These are phyloP conservation scores for Thera obeliscata DNA, from an alignment of 2,888 invertebrate species.

Conservation along the genomic window DNA sequence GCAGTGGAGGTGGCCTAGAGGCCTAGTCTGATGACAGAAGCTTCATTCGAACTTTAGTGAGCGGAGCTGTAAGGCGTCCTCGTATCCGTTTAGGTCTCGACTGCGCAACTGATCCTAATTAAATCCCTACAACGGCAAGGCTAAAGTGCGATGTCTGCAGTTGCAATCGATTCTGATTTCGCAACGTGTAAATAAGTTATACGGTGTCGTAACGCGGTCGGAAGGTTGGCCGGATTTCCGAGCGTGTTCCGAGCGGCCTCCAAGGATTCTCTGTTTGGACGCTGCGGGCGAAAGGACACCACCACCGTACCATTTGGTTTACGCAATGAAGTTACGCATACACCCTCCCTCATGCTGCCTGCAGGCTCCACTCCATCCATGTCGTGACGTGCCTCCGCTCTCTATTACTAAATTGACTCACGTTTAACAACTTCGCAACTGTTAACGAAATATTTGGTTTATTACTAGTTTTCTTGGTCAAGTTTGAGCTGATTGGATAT, in stretches of 20 bases:
- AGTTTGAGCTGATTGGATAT: slow-evolving; percentile 50
- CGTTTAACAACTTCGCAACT: slow-evolving; percentile 73
- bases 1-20: background rate
- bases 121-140: slow-evolving; percentile 83
- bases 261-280: slow-evolving; percentile 79
- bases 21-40: slow-evolving; percentile 43
- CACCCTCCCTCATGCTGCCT: slow-evolving; percentile 45
- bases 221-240: slow-evolving; percentile 85
- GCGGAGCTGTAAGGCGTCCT: slow-evolving; percentile 78
- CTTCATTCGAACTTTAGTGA: slow-evolving; percentile 77
- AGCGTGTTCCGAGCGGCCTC: slow-evolving; percentile 82
- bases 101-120: slow-evolving; percentile 84
- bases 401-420: slow-evolving; percentile 74
- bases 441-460: slow-evolving; percentile 72
- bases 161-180: slow-evolving; percentile 84
- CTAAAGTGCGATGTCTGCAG: slow-evolving; percentile 82
- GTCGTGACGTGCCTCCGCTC: slow-evolving; percentile 63
- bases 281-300: slow-evolving; percentile 70
- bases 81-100: slow-evolving; percentile 81
- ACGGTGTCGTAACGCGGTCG: slow-evolving; percentile 82
- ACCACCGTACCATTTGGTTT: slow-evolving; percentile 56
- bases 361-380: slow-evolving; percentile 51
- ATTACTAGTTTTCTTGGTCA: slow-evolving; percentile 69
- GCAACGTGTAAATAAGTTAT: slow-evolving; percentile 83
- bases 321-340: slow-evolving; percentile 62